These are phyloP conservation scores for Amphipyra berbera DNA, from an alignment of 2,888 invertebrate genomes.

Conservation along the genomic window DNA sequence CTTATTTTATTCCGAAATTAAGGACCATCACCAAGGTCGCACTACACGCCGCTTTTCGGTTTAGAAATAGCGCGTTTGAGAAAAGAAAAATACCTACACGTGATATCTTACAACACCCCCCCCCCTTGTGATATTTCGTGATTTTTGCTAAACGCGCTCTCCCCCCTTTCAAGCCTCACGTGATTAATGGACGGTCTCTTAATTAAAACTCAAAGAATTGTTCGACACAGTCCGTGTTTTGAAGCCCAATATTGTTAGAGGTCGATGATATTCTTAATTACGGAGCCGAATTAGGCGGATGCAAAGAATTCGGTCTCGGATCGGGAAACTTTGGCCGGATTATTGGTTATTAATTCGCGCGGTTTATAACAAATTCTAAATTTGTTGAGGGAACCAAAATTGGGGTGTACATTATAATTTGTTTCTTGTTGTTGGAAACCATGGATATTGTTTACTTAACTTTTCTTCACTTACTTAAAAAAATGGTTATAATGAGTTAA, in stretches of 20 bases:
- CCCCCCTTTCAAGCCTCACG: no score
- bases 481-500: no score
- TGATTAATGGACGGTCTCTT: no score
- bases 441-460: conserved; percentile 34
- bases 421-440: conserved; percentile 30
- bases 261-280: conserved; percentile 33
- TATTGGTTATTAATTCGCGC: conserved; percentile 52
- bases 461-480: neutral
- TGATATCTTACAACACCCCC: no score
- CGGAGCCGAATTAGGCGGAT: neutral
- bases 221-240: conserved; percentile 20
- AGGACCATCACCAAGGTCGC: no score
- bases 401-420: conserved; percentile 37
- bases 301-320: conserved; percentile 29
- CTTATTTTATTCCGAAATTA: no score
- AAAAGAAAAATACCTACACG: no score
- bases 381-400: conserved; percentile 15
- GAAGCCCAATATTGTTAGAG: conserved; percentile 4
- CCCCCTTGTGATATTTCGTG: no score
- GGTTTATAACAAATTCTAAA: conserved; percentile 35
- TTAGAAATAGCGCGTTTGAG: no score
- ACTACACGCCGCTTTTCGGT: no score
- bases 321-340: conserved; percentile 30
- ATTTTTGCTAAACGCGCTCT: no score
- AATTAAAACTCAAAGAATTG: conserved; percentile 52